phyloP scores from a whole-genome alignment of 2,888 invertebrate genomes.

The Drosophila siamana region DNA sequence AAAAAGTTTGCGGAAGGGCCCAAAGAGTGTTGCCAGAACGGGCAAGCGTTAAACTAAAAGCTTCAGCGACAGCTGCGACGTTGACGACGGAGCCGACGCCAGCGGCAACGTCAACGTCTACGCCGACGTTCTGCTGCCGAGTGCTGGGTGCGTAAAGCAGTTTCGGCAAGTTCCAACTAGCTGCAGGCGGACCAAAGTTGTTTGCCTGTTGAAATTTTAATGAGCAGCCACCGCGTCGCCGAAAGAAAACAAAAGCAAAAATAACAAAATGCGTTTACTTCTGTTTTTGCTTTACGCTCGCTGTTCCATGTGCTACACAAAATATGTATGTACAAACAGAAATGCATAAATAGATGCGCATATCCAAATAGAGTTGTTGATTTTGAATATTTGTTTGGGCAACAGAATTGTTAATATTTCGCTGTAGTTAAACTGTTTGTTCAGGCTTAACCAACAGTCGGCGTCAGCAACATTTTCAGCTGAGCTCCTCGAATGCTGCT shows the following conservation, averaged over 20 bases:
- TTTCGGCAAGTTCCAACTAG: conserved; percentile 59
- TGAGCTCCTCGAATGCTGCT: background rate
- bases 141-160: conserved; percentile 51
- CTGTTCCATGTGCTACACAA: conserved; percentile 20
- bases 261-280: conserved; percentile 30
- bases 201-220: conserved; percentile 59
- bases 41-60: conserved; percentile 15
- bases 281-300: background rate
- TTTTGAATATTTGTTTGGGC: background rate
- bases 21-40: conserved; percentile 6
- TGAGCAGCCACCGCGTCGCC: conserved; percentile 37
- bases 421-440: background rate
- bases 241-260: conserved; percentile 22
- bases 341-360: conserved; percentile 41
- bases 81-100: conserved; percentile 11
- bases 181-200: conserved; percentile 45
- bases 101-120: background rate
- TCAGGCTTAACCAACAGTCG: background rate
- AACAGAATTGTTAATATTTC: background rate
- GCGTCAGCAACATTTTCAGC: background rate
- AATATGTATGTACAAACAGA: conserved; percentile 16
- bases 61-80: conserved; percentile 14
- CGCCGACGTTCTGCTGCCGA: conserved; percentile 9
- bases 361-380: conserved; percentile 40
- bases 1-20: conserved; percentile 33